Conservation (phyloP, 2,113 vertebrate genomes). For the Saguinus imperator region DNA sequence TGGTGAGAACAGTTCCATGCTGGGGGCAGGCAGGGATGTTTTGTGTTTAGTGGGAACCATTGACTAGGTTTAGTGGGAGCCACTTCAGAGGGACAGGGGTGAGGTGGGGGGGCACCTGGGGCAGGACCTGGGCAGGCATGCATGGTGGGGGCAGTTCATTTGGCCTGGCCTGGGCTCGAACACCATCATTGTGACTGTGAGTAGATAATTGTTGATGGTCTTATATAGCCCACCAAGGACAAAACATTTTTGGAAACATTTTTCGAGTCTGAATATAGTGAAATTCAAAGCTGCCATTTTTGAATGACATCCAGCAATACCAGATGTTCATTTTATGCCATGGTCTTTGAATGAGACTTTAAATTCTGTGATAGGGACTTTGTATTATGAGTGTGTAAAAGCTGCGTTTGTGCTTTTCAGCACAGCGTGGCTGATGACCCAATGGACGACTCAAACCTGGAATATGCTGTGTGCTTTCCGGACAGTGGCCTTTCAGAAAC, state of each 20-base stretch:
- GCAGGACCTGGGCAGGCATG: accelerated
- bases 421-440: accelerated
- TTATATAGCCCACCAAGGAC: accelerated
- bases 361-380: not conserved
- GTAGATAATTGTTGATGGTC: accelerated
- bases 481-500: accelerated
- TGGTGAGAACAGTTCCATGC: accelerated
- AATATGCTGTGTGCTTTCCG: accelerated
- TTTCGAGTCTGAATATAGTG: not conserved
- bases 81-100: not conserved
- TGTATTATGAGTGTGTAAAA: not conserved
- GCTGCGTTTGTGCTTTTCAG: not conserved
- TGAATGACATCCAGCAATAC: no score
- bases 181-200: accelerated
- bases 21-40: not conserved
- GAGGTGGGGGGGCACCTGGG: not conserved
- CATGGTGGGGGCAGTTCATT: accelerated
- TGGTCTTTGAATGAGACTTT: not conserved
- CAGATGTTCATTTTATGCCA: accelerated
- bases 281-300: not conserved
- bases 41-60: not conserved
- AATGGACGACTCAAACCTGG: accelerated
- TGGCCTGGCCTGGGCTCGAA: not conserved
- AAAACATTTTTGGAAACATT: not conserved
- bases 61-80: not conserved